Evolutionary conservation across 1,140 invertebrate genomes (phyloP).

Genomic region (Planococcus citri): DNA sequence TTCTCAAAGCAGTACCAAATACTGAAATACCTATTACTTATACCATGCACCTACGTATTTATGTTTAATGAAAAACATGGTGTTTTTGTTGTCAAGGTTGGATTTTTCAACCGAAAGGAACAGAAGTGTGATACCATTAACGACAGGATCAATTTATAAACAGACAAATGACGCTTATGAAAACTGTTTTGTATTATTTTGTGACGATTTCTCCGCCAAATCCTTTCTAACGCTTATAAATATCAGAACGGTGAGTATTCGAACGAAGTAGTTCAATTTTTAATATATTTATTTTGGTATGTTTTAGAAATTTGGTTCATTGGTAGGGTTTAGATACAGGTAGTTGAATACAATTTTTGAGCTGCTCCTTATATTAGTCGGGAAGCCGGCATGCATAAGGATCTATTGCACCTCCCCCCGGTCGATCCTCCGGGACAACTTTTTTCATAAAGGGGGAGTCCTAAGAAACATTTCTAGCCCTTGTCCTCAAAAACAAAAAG

Average conservation of each 20-base stretch:
- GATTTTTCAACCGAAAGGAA: neutral
- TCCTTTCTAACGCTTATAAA: neutral
- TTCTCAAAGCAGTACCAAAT: neutral
- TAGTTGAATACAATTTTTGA: too few relatives aligned
- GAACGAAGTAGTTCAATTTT: neutral
- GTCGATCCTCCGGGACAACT: too few relatives aligned
- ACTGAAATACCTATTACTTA: neutral
- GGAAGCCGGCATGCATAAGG: too few relatives aligned
- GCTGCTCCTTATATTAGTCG: too few relatives aligned
- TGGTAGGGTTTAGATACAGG: too few relatives aligned
- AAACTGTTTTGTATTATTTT: constrained; percentile 9
- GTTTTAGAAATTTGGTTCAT: too few relatives aligned
- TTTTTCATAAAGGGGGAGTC: too few relatives aligned
- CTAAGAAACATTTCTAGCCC: too few relatives aligned
- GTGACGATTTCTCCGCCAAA: constrained; percentile 6
- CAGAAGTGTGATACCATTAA: neutral
- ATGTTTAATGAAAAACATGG: too few relatives aligned
- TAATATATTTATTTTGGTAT: constrained; percentile 6
- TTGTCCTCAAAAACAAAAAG: too few relatives aligned
- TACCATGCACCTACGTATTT: too few relatives aligned
- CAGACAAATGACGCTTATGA: neutral
- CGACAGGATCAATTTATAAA: neutral
- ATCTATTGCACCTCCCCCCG: too few relatives aligned
- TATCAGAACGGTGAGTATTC: neutral
- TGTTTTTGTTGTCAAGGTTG: neutral